Base-by-base conservation (phyloP, 2,113 vertebrate genomes). In the Pitta sordida region DNA sequence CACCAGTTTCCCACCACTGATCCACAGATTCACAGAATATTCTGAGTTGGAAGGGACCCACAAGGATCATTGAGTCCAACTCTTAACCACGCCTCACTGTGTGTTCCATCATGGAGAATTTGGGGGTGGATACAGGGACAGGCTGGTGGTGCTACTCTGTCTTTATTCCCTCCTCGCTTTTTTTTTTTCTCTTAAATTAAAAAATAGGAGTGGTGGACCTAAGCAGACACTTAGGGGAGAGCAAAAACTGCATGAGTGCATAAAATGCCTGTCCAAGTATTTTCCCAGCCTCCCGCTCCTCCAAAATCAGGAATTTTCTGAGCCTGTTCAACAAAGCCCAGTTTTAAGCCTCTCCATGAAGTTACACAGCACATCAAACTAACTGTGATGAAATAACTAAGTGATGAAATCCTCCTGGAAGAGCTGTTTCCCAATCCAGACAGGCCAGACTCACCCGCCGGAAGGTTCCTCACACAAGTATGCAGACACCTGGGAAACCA, bases 361-460 rank as follows among this genome's bases (percentile, higher is more conserved):
- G 41, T 5, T 26, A 18, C 2, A 2, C 0, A 4, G 73, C 73
- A 56, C 44, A 53, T 63, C 52, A 59, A 24, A 59, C 36, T 79
- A 43, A 53, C 18, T 53, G n/a, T n/a, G n/a, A n/a, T n/a, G n/a
- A n/a, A n/a, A n/a, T n/a, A n/a, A n/a, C 6, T 13, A 15, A 76
- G 44, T 65, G 34, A 73, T 62, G 32, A 93, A 91, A 87, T 82
- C 24, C 41, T 75, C 32, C 44, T 63, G 69, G n/a, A 65, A 46
- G 43, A 22, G 16, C 41, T 58, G 13, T 37, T 92, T 82, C 55
- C 46, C 55, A 48, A n/a, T 17, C 39, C 44, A 73, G 11, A 29
- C 30, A 60, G 46, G 76, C 30, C 64, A n/a, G 55, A 26, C 44
- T 60, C 21, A 55, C 24, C 3, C 0, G 0, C 53, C 10, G 24